These are phyloP conservation scores for Taxidea taxus DNA, from an alignment of 2,113 vertebrate genomes.

Conservation along the genomic window DNA sequence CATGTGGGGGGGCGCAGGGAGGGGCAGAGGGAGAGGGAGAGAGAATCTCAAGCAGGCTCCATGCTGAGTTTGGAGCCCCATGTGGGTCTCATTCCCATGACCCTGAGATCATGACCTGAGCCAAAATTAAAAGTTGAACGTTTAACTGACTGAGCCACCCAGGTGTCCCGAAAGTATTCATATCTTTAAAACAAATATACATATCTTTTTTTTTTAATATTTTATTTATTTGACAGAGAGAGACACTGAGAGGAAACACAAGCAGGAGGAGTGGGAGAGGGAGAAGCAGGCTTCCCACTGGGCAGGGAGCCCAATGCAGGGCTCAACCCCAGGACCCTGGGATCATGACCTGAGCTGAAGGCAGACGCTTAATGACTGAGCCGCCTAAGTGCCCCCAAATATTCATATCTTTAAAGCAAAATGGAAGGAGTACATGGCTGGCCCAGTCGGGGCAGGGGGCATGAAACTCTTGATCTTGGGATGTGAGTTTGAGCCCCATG, in stretches of 20 bases:
- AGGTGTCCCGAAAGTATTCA: neutral
- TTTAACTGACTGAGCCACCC: neutral
- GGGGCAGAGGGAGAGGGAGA: neutral
- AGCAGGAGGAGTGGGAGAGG: too few species aligned
- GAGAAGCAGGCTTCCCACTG: too few species aligned
- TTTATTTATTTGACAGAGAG: too few species aligned
- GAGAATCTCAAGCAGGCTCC: neutral
- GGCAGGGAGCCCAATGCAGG: neutral
- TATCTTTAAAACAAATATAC: neutral
- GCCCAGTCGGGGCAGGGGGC: neutral
- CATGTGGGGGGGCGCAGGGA: neutral
- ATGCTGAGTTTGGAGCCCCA: neutral
- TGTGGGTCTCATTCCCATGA: neutral
- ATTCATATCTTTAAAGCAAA: neutral
- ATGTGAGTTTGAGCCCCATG: neutral
- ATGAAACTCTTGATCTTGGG: neutral
- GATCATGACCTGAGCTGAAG: neutral
- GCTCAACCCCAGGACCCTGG: neutral
- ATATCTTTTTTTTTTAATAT: neutral
- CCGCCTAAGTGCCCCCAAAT: neutral
- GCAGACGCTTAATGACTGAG: neutral
- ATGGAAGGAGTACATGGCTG: neutral
- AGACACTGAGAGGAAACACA: too few species aligned
- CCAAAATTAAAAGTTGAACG: accelerated
- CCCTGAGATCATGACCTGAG: neutral